Conservation (phyloP, 2,113 vertebrate genomes). For the Sitta europaea region DNA sequence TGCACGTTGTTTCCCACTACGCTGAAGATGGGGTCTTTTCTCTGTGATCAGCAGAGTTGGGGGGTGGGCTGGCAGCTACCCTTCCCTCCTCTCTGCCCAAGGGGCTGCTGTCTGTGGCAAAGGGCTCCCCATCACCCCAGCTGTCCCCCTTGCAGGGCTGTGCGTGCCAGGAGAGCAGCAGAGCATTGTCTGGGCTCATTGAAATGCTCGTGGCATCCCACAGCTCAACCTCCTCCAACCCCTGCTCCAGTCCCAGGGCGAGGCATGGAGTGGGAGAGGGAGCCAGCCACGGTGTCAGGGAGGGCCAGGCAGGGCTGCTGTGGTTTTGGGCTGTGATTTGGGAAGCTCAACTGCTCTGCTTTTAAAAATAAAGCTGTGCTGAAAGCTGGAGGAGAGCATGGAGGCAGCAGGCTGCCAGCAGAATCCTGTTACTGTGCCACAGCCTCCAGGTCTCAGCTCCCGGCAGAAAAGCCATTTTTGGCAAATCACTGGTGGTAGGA, state of each 20-base stretch:
- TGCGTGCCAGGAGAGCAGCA: accelerated
- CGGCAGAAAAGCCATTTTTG: not conserved
- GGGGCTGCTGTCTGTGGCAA: not conserved
- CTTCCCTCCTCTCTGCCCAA: not conserved
- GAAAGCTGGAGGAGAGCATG: not conserved
- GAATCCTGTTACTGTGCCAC: not conserved
- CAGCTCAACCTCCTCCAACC: not conserved
- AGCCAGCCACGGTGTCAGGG: accelerated
- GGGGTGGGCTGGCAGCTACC: no score
- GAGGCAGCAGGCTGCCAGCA: not conserved
- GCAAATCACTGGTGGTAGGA: not conserved
- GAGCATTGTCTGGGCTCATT: accelerated
- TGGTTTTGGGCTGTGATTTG: not conserved
- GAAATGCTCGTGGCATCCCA: not conserved
- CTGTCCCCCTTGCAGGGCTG: accelerated
- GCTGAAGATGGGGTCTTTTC: not conserved
- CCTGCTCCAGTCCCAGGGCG: not conserved
- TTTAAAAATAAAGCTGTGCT: not conserved
- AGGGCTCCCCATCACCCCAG: not conserved
- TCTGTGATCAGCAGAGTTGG: accelerated
- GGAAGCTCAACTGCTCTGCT: not conserved
- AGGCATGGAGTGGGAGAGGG: not conserved
- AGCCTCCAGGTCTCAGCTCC: not conserved
- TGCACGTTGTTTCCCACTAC: accelerated
- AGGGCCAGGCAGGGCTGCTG: not conserved